Conservation (phyloP, 2,888 invertebrate genomes). For the Synergus umbraculus region DNA sequence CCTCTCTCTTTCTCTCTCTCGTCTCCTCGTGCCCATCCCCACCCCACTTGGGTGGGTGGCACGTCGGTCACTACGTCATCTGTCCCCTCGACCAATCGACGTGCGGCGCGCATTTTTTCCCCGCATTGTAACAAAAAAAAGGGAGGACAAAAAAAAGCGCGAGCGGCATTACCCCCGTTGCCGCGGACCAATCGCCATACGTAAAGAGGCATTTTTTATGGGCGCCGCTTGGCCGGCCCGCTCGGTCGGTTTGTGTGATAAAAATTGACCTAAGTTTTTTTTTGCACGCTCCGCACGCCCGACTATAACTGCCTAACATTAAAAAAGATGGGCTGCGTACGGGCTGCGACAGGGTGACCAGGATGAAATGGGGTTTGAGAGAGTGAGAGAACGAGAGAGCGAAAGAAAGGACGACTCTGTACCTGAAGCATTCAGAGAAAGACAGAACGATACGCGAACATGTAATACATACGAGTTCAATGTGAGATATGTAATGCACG, state of each 20-base stretch:
- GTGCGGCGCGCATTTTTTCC: conserved; percentile 76
- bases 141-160: conserved; percentile 66
- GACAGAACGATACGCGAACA: conserved; percentile 43
- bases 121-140: conserved; percentile 72
- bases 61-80: conserved; percentile 78
- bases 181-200: conserved; percentile 77
- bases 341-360: conserved; percentile 62
- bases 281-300: conserved; percentile 69
- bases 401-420: conserved; percentile 52
- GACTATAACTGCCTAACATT: conserved; percentile 77
- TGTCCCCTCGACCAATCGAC: conserved; percentile 78
- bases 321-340: conserved; percentile 76
- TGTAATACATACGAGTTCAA: conserved; percentile 52
- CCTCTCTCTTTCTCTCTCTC: conserved; percentile 52
- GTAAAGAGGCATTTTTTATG: conserved; percentile 78
- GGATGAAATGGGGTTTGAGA: conserved; percentile 49
- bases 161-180: conserved; percentile 75
- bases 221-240: conserved; percentile 71
- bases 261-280: conserved; percentile 77
- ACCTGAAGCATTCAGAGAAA: conserved; percentile 45
- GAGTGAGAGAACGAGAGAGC: conserved; percentile 55
- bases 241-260: conserved; percentile 76
- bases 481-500: conserved; percentile 53
- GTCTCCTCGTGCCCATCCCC: conserved; percentile 53
- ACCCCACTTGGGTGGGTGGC: conserved; percentile 72